A percentile compares a stretch with the other conserved stretches of the same genome.
These are phyloP conservation scores for Parnassius orleans DNA, from an alignment of 2,888 invertebrate species.

Conservation along the genomic window DNA sequence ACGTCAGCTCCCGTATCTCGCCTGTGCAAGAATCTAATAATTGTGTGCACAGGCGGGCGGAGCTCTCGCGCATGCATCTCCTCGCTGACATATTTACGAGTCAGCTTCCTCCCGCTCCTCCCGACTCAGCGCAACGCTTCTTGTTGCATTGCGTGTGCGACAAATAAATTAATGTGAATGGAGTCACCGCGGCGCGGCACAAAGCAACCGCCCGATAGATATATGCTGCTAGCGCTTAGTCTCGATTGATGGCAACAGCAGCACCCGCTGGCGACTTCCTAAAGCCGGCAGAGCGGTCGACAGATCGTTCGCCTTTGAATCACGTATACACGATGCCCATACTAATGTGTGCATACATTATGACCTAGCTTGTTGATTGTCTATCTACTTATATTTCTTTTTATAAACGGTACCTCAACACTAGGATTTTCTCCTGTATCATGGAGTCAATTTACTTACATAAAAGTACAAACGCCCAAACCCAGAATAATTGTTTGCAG, in stretches of 20 bases:
- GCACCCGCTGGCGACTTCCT: background rate
- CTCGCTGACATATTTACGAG: slow-evolving; percentile 66
- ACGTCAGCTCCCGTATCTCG: background rate
- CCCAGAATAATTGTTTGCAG: too few species aligned
- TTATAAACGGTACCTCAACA: too few species aligned
- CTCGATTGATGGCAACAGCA: background rate
- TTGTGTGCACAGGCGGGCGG: slow-evolving; percentile 32
- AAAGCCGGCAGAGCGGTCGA: background rate
- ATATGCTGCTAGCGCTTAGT: slow-evolving; percentile 9
- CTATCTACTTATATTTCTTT: too few species aligned
- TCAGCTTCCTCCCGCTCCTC: slow-evolving; percentile 30
- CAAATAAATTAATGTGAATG: slow-evolving; percentile 15
- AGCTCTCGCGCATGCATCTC: slow-evolving; percentile 48
- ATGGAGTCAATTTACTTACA: too few species aligned
- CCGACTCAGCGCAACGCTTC: slow-evolving; percentile 17
- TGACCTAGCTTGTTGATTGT: too few species aligned
- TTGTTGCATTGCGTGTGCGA: slow-evolving; percentile 1
- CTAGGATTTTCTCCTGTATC: too few species aligned
- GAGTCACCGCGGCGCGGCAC: slow-evolving; percentile 13
- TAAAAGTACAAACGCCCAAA: too few species aligned
- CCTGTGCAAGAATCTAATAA: slow-evolving; percentile 12
- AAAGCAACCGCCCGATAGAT: slow-evolving; percentile 12
- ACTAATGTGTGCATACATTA: background rate
- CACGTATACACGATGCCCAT: too few species aligned
- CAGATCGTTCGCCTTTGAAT: background rate